Evolutionary conservation across 2,888 invertebrate species (phyloP), one percentile per base, ranked within the genome.

Genomic region (Torymus tubicola): DNA sequence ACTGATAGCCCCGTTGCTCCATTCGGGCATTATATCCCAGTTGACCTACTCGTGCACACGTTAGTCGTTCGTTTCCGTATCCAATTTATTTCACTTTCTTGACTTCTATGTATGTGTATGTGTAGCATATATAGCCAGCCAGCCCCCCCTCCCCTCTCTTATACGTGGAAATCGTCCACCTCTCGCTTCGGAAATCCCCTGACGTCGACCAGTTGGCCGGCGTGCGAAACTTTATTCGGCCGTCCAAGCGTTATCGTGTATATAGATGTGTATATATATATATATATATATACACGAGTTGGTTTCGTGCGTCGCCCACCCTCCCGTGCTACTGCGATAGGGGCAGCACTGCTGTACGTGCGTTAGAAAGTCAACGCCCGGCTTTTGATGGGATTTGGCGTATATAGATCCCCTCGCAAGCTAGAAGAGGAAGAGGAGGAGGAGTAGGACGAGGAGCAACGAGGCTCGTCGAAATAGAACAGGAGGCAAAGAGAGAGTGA

Each of bases 381-480:
- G 65, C 68, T 77, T 82, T 83, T 81, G 85, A 85, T 81, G 74
- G 78, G 77, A 82, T 83, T 84, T 84, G 81, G 82, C 82, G 75
- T 80, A 80, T 77, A 78, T 73, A 58, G 57, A 72, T 21, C 53
- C 60, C 13, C 63, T 58, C 16, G 50, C n/a, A 16, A 1, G n/a
- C 52, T 14, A 16, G 65, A 21, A 11, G 14, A 10, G 13, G 63
- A 21, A 13, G 12, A 11, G 24, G 21, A 10, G 2, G 24, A 63
- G 13, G 21, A 10, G 2, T 11, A 63, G 13, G 2, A 21, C 21
- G 21, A 21, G 58, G 16, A 21, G 18, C 14, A 8, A n/a, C 53
- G 21, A 64, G 31, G 8, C 8, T 42, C 8, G 42, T 42, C 42
- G 42, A 42, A 8, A 42, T 42, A 42, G 42, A 42, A 8, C 42